phyloP scores from a whole-genome alignment of 2,888 invertebrate species.

The Agapostemon virescens region DNA sequence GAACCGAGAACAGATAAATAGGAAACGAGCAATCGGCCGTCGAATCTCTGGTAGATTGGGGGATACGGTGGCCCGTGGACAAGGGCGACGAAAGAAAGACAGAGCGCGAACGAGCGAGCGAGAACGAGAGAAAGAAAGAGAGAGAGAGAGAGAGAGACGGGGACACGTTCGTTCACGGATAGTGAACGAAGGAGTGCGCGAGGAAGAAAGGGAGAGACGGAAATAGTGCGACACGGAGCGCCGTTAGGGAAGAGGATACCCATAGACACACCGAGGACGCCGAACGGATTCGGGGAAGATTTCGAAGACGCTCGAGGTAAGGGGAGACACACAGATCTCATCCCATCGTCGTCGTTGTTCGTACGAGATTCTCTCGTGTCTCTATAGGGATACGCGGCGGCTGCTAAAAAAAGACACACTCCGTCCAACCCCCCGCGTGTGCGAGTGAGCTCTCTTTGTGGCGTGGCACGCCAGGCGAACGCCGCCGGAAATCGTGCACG shows the following conservation, averaged over 20 bases:
- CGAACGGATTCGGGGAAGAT: conserved; percentile 44
- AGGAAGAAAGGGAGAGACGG: conserved; percentile 53
- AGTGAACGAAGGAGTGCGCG: conserved; percentile 43
- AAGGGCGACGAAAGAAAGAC: conserved; percentile 41
- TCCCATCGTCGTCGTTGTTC: no score
- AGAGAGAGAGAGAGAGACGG: conserved; percentile 25
- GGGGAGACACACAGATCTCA: conserved; percentile 8
- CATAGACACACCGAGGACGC: conserved; percentile 22
- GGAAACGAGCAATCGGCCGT: conserved; percentile 68
- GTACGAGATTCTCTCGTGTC: conserved; percentile 17
- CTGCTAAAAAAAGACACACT: conserved; percentile 58
- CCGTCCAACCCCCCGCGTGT: conserved; percentile 44
- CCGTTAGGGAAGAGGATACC: conserved; percentile 47
- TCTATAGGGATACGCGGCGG: conserved; percentile 40
- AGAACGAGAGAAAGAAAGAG: conserved; percentile 25
- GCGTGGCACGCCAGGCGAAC: conserved; percentile 63
- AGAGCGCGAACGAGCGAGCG: conserved; percentile 13
- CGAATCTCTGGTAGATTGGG: conserved; percentile 59
- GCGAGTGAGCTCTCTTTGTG: conserved; percentile 51
- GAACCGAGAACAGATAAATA: conserved; percentile 65
- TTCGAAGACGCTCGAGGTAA: conserved; percentile 54
- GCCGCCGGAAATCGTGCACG: conserved; percentile 64
- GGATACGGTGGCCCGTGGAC: conserved; percentile 54
- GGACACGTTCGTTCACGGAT: conserved; percentile 10
- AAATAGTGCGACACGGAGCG: conserved; percentile 49